Base-by-base conservation (phyloP, 2,113 vertebrate species). In the Clinocottus analis region DNA sequence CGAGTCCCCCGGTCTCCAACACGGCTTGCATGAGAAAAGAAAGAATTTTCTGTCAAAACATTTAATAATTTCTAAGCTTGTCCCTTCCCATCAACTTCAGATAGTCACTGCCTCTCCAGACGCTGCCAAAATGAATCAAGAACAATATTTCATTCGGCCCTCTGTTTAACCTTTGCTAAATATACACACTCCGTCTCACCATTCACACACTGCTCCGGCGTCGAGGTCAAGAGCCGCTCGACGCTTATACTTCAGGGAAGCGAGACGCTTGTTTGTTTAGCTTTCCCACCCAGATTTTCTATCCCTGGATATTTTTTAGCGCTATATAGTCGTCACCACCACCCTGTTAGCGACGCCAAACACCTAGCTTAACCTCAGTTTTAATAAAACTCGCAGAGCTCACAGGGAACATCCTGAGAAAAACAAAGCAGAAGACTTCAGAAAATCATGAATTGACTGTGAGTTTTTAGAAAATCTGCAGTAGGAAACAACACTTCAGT, bases 401-500 rank as follows among this genome's bases (percentile, higher is more conserved):
- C 63, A n/a, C 74, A 59, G 59, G 47, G 29, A 67, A 70, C 33
- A 53, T 74, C 31, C 60, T 47, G 31, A 70, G 37, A 19, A 61
- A 33, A 65, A 39, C 47, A 66, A 2, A 10, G 33, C 33, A 21
- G 0, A 58, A 7, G 4, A 65, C 5, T 45, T 63, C 17, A n/a
- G 7, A 71, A 66, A 17, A 25, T 21, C 0, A 19, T 2, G 37
- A 49, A 12, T 29, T 62, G 37, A 23, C 27, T 80, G 17, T 56
- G 72, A 53, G 29, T 56, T 41, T n/a, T 60, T 19, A 82, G 39
- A 45, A 72, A 59, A 11, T 27, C 25, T 72, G 70, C 39, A 43
- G 14, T 19, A 72, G 72, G 53, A 78, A 68, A 72, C 73, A 75
- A 82, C 37, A 59, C 51, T 41, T 64, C 31, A 77, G 60, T 75